These are phyloP conservation scores for Bufotes viridis DNA, from an alignment of 2,797 vertebrate species.

Conservation along the genomic window DNA sequence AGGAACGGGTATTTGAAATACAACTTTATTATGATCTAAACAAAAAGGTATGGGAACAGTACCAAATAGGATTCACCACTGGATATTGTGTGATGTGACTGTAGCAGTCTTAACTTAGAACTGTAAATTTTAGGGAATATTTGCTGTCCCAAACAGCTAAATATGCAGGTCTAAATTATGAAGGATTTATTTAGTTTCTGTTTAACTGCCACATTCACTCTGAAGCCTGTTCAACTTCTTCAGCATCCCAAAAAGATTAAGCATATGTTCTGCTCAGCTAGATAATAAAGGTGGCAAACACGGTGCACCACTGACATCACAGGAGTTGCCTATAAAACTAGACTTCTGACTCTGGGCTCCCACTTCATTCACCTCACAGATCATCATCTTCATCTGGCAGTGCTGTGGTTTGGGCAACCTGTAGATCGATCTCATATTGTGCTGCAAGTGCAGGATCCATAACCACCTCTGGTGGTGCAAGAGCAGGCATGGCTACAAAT, in stretches of 20 bases:
- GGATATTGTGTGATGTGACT: conserved; percentile 79
- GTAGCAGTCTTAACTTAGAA: conserved; percentile 76
- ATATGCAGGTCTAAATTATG: conserved; percentile 80
- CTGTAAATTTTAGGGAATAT: conserved; percentile 77
- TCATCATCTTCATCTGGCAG: no score
- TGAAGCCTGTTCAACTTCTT: no score
- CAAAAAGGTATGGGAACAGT: conserved; percentile 80
- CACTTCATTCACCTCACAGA: no score
- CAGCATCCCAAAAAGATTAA: no score
- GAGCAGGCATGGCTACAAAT: conserved; percentile 84
- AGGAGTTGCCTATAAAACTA: no score
- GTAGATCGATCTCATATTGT: conserved; percentile 81
- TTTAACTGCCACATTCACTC: no score
- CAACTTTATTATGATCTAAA: conserved; percentile 87
- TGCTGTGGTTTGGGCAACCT: conserved; percentile 81
- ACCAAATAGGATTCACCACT: conserved; percentile 80
- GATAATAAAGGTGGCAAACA: conserved; percentile 22
- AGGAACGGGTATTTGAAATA: conserved; percentile 78
- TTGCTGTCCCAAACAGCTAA: conserved; percentile 81
- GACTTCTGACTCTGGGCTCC: conserved; percentile 71
- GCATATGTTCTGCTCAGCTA: no score
- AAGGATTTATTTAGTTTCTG: conserved; percentile 55
- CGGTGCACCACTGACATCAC: no score
- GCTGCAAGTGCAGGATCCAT: conserved; percentile 83
- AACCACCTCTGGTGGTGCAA: conserved; percentile 81